Evolutionary conservation across 2,888 invertebrate species (phyloP).

Genomic region (Drosophila leonis): DNA sequence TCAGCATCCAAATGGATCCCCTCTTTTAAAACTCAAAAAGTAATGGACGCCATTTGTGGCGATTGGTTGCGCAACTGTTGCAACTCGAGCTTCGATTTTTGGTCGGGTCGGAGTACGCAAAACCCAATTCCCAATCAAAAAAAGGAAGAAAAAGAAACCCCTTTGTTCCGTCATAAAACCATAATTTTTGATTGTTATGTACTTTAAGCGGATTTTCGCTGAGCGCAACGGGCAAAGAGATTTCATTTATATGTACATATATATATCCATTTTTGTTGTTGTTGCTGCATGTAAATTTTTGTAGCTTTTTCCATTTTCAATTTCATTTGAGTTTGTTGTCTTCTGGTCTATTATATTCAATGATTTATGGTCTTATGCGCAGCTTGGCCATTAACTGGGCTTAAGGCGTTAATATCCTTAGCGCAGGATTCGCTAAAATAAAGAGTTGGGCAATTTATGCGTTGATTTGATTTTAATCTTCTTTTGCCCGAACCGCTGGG

Average conservation of each 20-base stretch:
- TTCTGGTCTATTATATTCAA: constrained; percentile 51
- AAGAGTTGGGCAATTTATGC: constrained; percentile 63
- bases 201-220: constrained; percentile 65
- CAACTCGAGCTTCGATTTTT: constrained; percentile 41
- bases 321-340: constrained; percentile 30
- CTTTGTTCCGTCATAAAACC: constrained; percentile 58
- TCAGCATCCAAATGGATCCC: constrained; percentile 21
- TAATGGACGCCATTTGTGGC: constrained; percentile 66
- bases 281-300: constrained; percentile 50
- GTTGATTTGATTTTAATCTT: constrained; percentile 73
- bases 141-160: constrained; percentile 19
- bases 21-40: not conserved
- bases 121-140: constrained; percentile 18
- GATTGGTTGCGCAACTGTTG: constrained; percentile 75
- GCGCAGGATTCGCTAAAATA: constrained; percentile 32
- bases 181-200: constrained; percentile 75
- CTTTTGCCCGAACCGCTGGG: constrained; percentile 29
- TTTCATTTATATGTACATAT: constrained; percentile 2
- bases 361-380: constrained; percentile 65
- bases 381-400: constrained; percentile 51
- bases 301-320: constrained; percentile 47
- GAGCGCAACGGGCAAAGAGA: not conserved
- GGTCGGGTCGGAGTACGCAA: constrained; percentile 6
- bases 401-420: constrained; percentile 74
- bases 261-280: constrained; percentile 3